Base-by-base conservation (phyloP, 2,113 vertebrate genomes). In the Nicator chloris region DNA sequence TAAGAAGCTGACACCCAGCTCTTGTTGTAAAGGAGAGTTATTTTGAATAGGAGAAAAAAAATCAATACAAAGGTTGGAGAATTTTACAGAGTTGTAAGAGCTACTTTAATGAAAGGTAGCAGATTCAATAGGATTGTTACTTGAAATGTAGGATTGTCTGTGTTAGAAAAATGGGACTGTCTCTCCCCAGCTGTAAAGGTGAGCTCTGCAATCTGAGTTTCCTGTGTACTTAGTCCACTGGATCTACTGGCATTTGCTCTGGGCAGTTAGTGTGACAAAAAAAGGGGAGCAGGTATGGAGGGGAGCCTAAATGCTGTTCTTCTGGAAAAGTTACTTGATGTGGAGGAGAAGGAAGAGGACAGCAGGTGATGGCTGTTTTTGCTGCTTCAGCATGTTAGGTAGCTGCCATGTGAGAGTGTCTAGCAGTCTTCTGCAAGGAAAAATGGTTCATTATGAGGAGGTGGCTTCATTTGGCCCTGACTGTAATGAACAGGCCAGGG, bases 31-130 rank as follows among this genome's bases (percentile, higher is more conserved):
- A 94, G 88, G 61, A 94, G 95, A 96, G 76, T 94, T 97, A 96
- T 97, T 96, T 95, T 95, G 90, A 96, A 97, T 95, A 92, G 94
- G 65, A 94, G 88, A 82, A 93, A 95, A 95, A 95, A 96, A 95
- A 96, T 93, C 94, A 92, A 96, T 96, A 97, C 66, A 90, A 63
- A 96, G 91, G 94, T 91, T 97, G 92, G 85, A 95, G 93, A 95
- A 96, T 94, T 95, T 96, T 95, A 97, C 95, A 95, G 96, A 96
- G 92, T 95, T 96, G 90, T 95, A 96, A 97, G 89, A 96, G 86
- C 63, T 88, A 26, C 93, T 96, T 96, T 96, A 97, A 97, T 96
- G 90, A 93, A 96, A 97, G 94, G 92, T 81, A 96, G 86, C 88
- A 92, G 94, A 91, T 94, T 95, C 92, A 97, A 81, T 93, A 61